Conservation (phyloP, 2,888 invertebrate species). For the Shargacucullia verbasci region DNA sequence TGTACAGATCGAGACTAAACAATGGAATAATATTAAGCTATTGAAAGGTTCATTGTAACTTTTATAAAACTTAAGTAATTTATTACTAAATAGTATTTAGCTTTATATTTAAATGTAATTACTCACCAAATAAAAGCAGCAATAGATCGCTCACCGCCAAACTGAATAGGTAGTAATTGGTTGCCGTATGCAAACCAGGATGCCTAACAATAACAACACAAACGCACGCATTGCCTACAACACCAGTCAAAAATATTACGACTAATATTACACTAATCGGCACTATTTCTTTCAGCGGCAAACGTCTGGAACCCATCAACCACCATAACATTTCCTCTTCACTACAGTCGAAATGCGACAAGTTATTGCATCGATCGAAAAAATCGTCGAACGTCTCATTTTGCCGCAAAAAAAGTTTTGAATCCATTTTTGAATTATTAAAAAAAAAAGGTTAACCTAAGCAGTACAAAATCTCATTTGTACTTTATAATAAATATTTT, state of each 20-base stretch:
- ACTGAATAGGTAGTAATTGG: constrained; percentile 97
- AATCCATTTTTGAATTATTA: constrained; percentile 64
- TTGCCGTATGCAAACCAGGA: constrained; percentile 95
- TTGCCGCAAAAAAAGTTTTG: constrained; percentile 68
- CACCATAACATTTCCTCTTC: constrained; percentile 89
- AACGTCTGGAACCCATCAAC: constrained; percentile 90
- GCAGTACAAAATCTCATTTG: no score
- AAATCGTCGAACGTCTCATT: constrained; percentile 82
- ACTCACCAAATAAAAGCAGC: constrained; percentile 94
- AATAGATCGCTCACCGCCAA: constrained; percentile 96
- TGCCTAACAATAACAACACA: constrained; percentile 95
- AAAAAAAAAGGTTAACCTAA: no score
- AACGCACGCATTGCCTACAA: constrained; percentile 95
- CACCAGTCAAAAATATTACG: constrained; percentile 94
- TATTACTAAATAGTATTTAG: no score
- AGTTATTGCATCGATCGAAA: constrained; percentile 82
- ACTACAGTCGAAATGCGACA: constrained; percentile 88
- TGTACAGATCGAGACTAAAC: no score
- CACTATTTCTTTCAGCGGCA: constrained; percentile 88
- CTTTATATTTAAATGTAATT: background rate
- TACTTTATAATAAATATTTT: constrained; percentile 1
- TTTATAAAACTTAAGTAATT: no score
- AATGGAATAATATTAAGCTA: no score
- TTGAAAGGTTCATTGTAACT: no score
- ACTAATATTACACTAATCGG: constrained; percentile 92